phyloP scores from a whole-genome alignment of 2,113 vertebrate genomes.

The Aix galericulata region DNA sequence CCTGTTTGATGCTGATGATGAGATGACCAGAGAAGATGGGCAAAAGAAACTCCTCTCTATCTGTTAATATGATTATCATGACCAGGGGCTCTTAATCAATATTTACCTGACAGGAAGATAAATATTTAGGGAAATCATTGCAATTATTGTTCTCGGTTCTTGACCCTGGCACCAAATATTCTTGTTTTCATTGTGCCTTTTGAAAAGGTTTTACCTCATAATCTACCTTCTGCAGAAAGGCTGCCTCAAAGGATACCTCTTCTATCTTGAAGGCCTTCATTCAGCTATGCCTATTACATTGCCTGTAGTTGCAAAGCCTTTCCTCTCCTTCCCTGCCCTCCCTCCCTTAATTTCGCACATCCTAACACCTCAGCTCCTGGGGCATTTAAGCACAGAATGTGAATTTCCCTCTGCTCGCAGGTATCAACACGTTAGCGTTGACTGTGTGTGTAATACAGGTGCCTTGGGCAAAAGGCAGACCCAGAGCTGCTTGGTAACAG shows the following conservation, averaged over 20 bases:
- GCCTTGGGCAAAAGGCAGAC: constrained; percentile 49
- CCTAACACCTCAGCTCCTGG: neutral
- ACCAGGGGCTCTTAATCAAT: neutral
- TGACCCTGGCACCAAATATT: neutral
- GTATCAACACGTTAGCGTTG: neutral
- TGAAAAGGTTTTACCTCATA: neutral
- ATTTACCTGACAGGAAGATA: neutral
- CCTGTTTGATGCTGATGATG: neutral
- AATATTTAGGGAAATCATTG: neutral
- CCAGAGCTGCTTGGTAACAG: neutral
- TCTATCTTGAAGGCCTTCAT: neutral
- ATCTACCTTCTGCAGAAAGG: neutral
- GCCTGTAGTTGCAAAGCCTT: neutral
- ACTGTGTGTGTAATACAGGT: neutral
- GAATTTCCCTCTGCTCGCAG: constrained; percentile 32
- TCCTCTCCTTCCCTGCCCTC: neutral
- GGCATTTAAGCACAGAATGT: neutral
- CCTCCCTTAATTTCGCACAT: neutral
- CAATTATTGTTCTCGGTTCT: neutral
- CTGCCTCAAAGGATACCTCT: neutral
- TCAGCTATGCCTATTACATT: neutral
- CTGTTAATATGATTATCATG: neutral
- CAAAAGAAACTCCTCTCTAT: neutral
- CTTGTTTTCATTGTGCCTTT: neutral
- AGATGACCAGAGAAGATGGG: neutral